phyloP scores from a whole-genome alignment of 2,888 invertebrate species.

The Chalcosyrphus nemorum region DNA sequence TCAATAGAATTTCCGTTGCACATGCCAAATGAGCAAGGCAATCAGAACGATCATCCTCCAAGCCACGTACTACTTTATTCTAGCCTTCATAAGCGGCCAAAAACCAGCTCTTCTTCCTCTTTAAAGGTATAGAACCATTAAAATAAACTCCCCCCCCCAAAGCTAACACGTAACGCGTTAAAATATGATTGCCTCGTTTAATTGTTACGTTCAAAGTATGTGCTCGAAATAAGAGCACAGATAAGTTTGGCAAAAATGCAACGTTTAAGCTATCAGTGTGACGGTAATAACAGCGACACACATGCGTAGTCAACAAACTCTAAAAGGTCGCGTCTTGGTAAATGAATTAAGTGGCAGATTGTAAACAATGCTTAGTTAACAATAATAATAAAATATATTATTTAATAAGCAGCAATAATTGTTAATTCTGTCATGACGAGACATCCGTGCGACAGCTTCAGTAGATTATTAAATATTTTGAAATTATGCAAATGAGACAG shows the following conservation, averaged over 20 bases:
- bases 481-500: constrained; percentile 13
- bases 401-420: constrained; percentile 25
- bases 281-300: not conserved
- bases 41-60: not conserved
- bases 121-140: not conserved
- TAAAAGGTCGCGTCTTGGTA: constrained; percentile 39
- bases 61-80: not conserved
- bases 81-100: constrained; percentile 1
- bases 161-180: not conserved
- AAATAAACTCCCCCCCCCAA: not conserved
- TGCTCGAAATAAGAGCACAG: constrained; percentile 37
- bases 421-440: not conserved
- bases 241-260: constrained; percentile 42
- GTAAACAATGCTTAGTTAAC: constrained; percentile 26
- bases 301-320: constrained; percentile 53
- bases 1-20: constrained; percentile 7
- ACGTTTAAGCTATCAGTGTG: constrained; percentile 12
- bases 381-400: not conserved
- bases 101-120: constrained; percentile 35
- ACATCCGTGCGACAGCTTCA: not conserved
- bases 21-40: not conserved
- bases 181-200: constrained; percentile 29
- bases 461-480: not conserved
- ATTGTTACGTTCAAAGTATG: not conserved
- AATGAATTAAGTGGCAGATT: constrained; percentile 20